Evolutionary conservation across 2,888 invertebrate species (phyloP), one percentile per base, ranked within the genome.

Genomic region (Endomychus coccineus): DNA sequence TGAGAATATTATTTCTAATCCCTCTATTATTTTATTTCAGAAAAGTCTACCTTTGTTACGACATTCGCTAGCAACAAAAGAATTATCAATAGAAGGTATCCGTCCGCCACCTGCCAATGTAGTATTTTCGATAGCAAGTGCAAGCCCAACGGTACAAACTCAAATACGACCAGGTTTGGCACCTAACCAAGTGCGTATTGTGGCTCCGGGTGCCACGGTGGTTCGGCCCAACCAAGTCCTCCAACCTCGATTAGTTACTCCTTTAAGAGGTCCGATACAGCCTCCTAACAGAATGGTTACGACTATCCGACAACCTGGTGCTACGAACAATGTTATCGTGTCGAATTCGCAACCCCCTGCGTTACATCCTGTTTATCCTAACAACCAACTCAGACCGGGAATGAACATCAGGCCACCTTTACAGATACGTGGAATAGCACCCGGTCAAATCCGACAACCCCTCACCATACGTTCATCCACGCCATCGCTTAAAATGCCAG

Each of bases 31-130:
- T 52, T 68, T 71, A 55, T n/a, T n/a, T n/a, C 72, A 90, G 89
- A 95, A 92, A 84, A 95, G 94, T 71, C 73, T 96, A 64, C 95
- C 96, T 22, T 74, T 91, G 47, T 73, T 96, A 45, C 78, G 95
- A 39, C 89, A 91, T 65, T 91, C 92, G 11, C 71, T 96, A 52
- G 85, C 85, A 42, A 84, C 80, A 24, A 86, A 88, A 67, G 94
- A 94, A 68, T 73, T 95, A 61, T 78, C 83, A 16, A 96, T 97
- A 55, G 95, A 96, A 51, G 96, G 96, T 9, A 92, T 97, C 55
- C 81, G 83, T 61, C 86, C 95, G 6, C 96, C 95, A 10, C 81
- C 88, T 13, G 72, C 81, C 44, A 77, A 77, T 43, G 74, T 82
- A 30, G 77, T 81, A 23, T 75, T 76, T 56, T 71, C 77, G 24